Base-by-base conservation (phyloP, 2,888 invertebrate species). In the Campoletis raptor region DNA sequence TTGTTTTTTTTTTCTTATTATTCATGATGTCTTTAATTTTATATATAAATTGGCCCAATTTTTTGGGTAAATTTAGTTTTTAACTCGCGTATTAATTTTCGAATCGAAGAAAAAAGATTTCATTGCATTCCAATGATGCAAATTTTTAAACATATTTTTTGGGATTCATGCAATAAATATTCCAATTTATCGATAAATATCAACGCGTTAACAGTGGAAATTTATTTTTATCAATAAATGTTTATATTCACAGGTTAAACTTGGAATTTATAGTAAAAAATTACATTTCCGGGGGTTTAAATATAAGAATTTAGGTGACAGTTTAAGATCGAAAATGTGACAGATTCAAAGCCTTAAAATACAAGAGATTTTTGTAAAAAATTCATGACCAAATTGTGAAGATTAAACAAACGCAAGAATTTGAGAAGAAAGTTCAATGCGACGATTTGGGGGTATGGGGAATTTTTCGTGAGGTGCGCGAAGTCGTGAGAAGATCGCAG, bases 391-490 rank as follows among this genome's bases (percentile, higher is more conserved):
- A 48, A 48, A n/a, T 48, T 18, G 6, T 18, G 15, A 7, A n/a
- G n/a, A 18, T n/a, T 18, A 5, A 1, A n/a, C 0, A 18, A 1
- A n/a, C 6, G 48, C 1, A 18, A 48, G n/a, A n/a, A 48, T 18
- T 48, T 48, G 40, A 9, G 40, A 37, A 21, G n/a, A 67, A 40
- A 40, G 21, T 67, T 21, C 37, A n/a, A 40, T 40, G 40, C 67
- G 67, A 67, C 30, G n/a, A 40, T 4, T 40, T 9, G 37, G 66
- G 18, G 36, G 15, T 7, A 18, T 15, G 36, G 7, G 40, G 40
- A 9, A 67, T 48, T 9, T 70, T 70, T n/a, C 18, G 70, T 48
- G 70, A 21, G 4, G 70, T 36, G 48, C 18, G 30, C 70, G 30
- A 7, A 15, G 61, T 30, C 30, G 30, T 30, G 30, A 30, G 30